Conservation (phyloP, 1,140 invertebrate species). For the Pachyrhynchus sulphureomaculatus region DNA sequence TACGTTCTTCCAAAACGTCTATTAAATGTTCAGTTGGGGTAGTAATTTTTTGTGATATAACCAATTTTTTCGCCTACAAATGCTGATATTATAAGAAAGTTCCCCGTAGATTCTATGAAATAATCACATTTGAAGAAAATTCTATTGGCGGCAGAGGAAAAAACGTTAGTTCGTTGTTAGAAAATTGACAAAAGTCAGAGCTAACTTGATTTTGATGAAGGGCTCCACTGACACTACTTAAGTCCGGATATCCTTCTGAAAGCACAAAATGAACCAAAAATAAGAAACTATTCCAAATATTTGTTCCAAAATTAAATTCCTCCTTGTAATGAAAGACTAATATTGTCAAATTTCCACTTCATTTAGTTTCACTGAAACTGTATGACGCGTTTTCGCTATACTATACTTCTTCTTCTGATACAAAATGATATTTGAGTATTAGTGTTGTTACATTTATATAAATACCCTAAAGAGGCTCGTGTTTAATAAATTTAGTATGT, state of each 20-base stretch:
- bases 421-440: no score
- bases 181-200: background rate
- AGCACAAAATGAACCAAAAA: background rate
- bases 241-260: constrained; percentile 23
- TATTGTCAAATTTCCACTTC: no score
- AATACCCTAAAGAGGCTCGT: no score
- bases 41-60: constrained; percentile 16
- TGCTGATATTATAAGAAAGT: background rate
- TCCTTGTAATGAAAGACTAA: no score
- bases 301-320: background rate
- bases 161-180: background rate
- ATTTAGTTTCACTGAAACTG: no score
- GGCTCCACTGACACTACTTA: constrained; percentile 5
- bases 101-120: background rate
- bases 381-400: no score
- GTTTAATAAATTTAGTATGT: no score
- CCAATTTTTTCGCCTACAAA: constrained; percentile 28
- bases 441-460: no score
- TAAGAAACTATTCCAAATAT: constrained; percentile 9
- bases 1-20: constrained; percentile 15
- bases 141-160: constrained; percentile 2
- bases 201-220: background rate
- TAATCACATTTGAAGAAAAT: constrained; percentile 3
- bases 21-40: constrained; percentile 7
- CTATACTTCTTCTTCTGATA: no score